phyloP scores from a whole-genome alignment of 2,113 vertebrate species.

The Pedetes capensis region DNA sequence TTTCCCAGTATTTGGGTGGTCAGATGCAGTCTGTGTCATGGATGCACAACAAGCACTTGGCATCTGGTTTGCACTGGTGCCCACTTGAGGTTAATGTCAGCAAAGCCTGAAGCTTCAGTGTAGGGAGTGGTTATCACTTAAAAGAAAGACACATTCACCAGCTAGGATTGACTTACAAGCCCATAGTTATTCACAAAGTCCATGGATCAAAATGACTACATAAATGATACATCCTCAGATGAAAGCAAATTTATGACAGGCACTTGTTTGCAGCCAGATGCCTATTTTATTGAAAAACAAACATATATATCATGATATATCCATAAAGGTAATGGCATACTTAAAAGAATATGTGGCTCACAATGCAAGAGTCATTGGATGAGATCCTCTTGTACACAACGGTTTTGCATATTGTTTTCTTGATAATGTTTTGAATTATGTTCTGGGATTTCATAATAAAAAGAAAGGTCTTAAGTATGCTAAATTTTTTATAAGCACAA shows the following conservation, averaged over 20 bases:
- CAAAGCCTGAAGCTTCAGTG: background rate
- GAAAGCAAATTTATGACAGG: background rate
- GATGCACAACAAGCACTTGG: accelerated
- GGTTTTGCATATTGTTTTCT: background rate
- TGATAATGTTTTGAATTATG: background rate
- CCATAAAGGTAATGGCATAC: background rate
- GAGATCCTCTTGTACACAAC: background rate
- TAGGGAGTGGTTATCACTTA: background rate
- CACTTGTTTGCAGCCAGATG: background rate
- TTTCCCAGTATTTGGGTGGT: background rate
- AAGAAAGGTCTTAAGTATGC: background rate
- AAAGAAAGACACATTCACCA: background rate
- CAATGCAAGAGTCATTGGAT: background rate
- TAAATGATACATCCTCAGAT: background rate
- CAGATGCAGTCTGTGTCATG: accelerated
- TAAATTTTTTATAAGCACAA: slow-evolving; percentile 29
- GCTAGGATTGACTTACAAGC: background rate
- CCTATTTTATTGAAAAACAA: background rate
- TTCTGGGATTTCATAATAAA: slow-evolving; percentile 33
- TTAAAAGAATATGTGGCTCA: background rate
- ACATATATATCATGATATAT: background rate
- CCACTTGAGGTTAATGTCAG: background rate
- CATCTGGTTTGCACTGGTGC: background rate
- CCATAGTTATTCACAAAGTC: background rate
- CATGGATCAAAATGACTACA: background rate